Evolutionary conservation across 2,888 invertebrate species (phyloP).

Genomic region (Trachelus troglodyta): DNA sequence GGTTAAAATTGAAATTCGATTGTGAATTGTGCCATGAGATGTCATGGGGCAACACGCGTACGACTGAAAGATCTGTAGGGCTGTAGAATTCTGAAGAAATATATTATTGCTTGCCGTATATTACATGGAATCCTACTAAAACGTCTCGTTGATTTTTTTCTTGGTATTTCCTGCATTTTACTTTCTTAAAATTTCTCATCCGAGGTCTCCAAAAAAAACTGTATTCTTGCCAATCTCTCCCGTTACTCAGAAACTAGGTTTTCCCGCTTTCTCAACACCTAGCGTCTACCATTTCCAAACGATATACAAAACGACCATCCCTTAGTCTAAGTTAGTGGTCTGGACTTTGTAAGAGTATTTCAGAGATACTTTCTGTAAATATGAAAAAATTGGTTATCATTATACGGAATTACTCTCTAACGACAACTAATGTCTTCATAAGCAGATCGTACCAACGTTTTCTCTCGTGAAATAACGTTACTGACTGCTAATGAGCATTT

Average conservation of each 20-base stretch:
- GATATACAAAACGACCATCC: background rate
- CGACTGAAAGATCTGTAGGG: too few relatives aligned
- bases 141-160: background rate
- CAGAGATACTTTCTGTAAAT: background rate
- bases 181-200: background rate
- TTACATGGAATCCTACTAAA: too few relatives aligned
- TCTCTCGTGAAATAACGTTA: too few relatives aligned
- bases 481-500: too few relatives aligned
- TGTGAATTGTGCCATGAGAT: too few relatives aligned
- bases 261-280: too few relatives aligned
- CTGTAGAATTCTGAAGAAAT: too few relatives aligned
- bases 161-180: background rate
- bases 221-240: background rate
- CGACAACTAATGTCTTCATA: background rate
- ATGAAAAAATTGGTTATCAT: background rate
- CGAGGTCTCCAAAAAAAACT: background rate
- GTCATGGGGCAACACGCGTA: too few relatives aligned
- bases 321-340: background rate
- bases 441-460: background rate
- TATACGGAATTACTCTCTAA: background rate
- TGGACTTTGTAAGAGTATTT: background rate
- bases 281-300: background rate
- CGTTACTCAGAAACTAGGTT: too few relatives aligned
- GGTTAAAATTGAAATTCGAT: too few relatives aligned
- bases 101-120: too few relatives aligned